A percentile compares a stretch with the other conserved stretches of the same genome.
phyloP scores from a whole-genome alignment of 2,797 vertebrate species.

The Petrocephalus schoutedeni region DNA sequence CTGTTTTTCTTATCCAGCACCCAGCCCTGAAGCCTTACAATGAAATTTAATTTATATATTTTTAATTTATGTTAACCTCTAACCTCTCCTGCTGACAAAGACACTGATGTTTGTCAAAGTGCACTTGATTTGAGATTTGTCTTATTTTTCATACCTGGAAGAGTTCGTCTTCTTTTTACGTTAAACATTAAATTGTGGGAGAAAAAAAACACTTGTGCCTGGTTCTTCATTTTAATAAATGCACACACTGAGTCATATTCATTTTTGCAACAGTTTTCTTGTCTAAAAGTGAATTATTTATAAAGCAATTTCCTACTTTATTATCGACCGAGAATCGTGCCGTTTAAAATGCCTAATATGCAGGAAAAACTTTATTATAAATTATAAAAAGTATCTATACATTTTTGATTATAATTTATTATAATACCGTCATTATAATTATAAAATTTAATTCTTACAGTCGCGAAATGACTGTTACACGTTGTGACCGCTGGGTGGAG shows the following conservation, averaged over 20 bases:
- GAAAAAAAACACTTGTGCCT: constrained; percentile 34
- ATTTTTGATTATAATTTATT: background rate
- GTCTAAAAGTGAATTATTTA: background rate
- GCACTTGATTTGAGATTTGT: constrained; percentile 69
- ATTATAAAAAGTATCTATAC: too few species aligned
- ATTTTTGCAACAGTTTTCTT: background rate
- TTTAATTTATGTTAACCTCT: constrained; percentile 56
- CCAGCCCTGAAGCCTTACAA: constrained; percentile 71
- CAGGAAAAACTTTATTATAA: background rate
- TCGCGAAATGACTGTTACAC: background rate
- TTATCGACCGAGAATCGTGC: background rate
- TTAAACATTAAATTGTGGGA: constrained; percentile 70
- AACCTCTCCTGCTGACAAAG: constrained; percentile 42
- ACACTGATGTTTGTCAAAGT: constrained; percentile 58
- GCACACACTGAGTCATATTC: background rate
- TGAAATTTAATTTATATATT: constrained; percentile 50
- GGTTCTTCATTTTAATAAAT: constrained; percentile 23
- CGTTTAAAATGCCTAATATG: background rate
- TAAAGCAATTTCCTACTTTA: background rate
- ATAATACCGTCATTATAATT: background rate
- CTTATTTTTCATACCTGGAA: constrained; percentile 64
- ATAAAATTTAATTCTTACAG: background rate
- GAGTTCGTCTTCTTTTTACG: constrained; percentile 61
- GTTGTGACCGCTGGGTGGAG: constrained; percentile 54
- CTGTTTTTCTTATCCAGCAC: constrained; percentile 42